These are phyloP conservation scores for Sycophaga agraensis DNA, from an alignment of 1,140 invertebrate species.

Conservation along the genomic window DNA sequence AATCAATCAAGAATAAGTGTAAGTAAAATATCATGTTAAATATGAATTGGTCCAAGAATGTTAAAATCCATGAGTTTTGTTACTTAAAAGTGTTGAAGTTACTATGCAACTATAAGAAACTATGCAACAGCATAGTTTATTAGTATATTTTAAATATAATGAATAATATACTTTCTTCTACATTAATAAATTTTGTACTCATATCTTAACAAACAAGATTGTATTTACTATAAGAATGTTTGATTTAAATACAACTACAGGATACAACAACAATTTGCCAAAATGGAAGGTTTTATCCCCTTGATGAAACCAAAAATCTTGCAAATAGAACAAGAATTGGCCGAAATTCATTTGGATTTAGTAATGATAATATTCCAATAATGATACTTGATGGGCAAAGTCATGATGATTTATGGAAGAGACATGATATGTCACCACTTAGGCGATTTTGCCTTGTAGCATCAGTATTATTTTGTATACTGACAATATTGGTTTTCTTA, in stretches of 20 bases:
- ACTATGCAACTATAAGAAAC: too few relatives aligned
- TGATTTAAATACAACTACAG: constrained; percentile 28
- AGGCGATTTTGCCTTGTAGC: constrained; percentile 66
- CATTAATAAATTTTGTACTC: too few relatives aligned
- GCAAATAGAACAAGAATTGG: constrained; percentile 42
- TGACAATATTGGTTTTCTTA: constrained; percentile 71
- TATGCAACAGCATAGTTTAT: too few relatives aligned
- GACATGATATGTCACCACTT: constrained; percentile 65
- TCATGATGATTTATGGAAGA: constrained; percentile 61
- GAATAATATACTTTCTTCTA: too few relatives aligned
- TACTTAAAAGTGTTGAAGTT: too few relatives aligned
- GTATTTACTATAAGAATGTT: too few relatives aligned
- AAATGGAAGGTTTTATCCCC: constrained; percentile 47
- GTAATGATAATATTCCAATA: constrained; percentile 62
- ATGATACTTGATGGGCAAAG: constrained; percentile 61
- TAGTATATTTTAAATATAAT: too few relatives aligned
- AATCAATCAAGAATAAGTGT: constrained; percentile 29
- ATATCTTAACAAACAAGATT: too few relatives aligned
- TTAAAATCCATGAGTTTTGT: not conserved
- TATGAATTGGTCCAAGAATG: not conserved
- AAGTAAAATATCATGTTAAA: not conserved
- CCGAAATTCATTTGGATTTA: constrained; percentile 44
- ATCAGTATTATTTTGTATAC: constrained; percentile 69
- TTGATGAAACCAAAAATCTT: constrained; percentile 47
- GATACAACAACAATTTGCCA: constrained; percentile 37